Conservation (phyloP, 1,140 invertebrate genomes). For the Oryctes rhinoceros region DNA sequence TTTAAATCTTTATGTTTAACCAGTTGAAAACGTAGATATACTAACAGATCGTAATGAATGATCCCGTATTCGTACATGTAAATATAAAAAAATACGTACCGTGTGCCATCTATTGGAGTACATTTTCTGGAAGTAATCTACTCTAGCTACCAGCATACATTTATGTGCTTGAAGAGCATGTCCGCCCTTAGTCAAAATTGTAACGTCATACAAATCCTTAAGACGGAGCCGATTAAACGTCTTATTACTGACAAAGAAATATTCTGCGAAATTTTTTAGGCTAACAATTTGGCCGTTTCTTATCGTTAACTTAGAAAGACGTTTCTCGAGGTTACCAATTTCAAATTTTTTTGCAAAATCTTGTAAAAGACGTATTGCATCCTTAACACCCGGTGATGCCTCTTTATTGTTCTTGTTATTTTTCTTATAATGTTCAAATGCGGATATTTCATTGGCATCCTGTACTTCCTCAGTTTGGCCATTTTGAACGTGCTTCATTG, state of each 20-base stretch:
- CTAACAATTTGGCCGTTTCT: conserved; percentile 1
- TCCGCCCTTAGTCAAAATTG: conserved; percentile 68
- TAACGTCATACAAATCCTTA: conserved; percentile 70
- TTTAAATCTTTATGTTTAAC: no score
- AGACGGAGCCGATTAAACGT: conserved; percentile 58
- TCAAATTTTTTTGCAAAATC: conserved; percentile 67
- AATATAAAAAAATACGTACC: conserved; percentile 61
- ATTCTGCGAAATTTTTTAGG: conserved; percentile 47
- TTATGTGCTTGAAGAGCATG: conserved; percentile 72
- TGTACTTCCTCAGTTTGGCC: neutral
- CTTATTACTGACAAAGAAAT: conserved; percentile 42
- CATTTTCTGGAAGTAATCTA: conserved; percentile 82
- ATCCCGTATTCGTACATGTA: neutral
- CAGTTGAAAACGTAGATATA: no score
- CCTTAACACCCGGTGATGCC: conserved; percentile 54
- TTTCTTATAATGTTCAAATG: conserved; percentile 66
- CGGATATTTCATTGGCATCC: conserved; percentile 59
- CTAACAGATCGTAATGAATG: no score
- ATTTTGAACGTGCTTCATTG: conserved; percentile 54
- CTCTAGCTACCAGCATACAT: conserved; percentile 74
- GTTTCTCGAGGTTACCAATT: conserved; percentile 62
- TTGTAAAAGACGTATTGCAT: conserved; percentile 67
- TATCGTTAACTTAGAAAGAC: conserved; percentile 61
- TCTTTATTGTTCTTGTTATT: conserved; percentile 34
- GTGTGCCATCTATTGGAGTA: conserved; percentile 76